Conservation (phyloP, 2,113 vertebrate genomes). For the Prietella phreatophila region DNA sequence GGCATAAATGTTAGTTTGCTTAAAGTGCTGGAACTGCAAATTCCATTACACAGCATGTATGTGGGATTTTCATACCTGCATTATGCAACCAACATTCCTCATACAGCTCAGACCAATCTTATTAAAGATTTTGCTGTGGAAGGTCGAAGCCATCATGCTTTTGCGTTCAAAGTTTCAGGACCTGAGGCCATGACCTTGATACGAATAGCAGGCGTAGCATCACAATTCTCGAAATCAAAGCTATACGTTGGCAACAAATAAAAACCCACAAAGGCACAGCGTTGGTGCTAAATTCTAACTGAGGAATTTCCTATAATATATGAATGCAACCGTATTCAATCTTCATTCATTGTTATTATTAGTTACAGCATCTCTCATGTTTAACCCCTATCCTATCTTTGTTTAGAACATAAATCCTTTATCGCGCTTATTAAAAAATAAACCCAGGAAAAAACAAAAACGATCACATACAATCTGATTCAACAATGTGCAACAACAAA, state of each 20-base stretch:
- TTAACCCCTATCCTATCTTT: too few species aligned
- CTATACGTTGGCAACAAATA: background rate
- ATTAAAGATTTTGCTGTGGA: conserved; percentile 43
- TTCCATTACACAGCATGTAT: conserved; percentile 30
- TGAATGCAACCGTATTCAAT: background rate
- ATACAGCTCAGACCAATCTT: conserved; percentile 56
- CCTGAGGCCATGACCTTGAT: background rate
- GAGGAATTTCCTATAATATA: background rate
- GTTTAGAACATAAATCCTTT: too few species aligned
- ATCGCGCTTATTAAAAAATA: too few species aligned
- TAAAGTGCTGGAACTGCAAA: conserved; percentile 52
- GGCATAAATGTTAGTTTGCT: conserved; percentile 46
- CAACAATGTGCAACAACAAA: background rate
- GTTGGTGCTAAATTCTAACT: background rate
- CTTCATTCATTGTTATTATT: background rate
- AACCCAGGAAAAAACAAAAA: too few species aligned
- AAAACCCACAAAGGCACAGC: background rate
- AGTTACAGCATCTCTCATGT: too few species aligned
- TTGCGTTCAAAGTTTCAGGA: background rate
- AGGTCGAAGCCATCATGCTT: background rate
- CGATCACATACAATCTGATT: too few species aligned
- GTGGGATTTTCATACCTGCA: conserved; percentile 52
- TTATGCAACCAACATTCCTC: conserved; percentile 63
- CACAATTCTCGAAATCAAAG: background rate
- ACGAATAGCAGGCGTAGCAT: background rate